phyloP scores from a whole-genome alignment of 2,888 invertebrate genomes.

The Neocrepidodera transversa region DNA sequence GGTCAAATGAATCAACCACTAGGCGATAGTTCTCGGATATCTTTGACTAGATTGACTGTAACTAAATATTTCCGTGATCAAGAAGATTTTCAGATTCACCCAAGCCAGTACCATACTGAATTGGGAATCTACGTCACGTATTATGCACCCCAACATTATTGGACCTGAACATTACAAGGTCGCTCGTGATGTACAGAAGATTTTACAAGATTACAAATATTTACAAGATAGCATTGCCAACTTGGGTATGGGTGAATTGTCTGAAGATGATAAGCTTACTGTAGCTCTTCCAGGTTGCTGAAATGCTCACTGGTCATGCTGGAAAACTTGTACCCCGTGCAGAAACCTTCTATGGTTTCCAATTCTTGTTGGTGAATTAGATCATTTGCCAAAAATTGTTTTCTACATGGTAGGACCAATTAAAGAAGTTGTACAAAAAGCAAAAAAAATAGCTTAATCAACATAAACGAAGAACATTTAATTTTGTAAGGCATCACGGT shows the following conservation, averaged over 20 bases:
- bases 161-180: slow-evolving; percentile 87
- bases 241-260: slow-evolving; percentile 98
- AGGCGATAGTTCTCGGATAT: slow-evolving; percentile 90
- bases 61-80: slow-evolving; percentile 95
- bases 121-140: slow-evolving; percentile 90
- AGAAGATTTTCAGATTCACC: slow-evolving; percentile 79
- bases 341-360: slow-evolving; percentile 88
- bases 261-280: slow-evolving; percentile 97
- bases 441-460: slow-evolving; percentile 73
- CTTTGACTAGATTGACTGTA: slow-evolving; percentile 88
- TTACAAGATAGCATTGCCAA: slow-evolving; percentile 89
- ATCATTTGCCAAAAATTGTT: slow-evolving; percentile 96
- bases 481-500: slow-evolving; percentile 3
- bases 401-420: slow-evolving; percentile 99
- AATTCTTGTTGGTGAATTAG: slow-evolving; percentile 91
- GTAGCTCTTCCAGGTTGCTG: slow-evolving; percentile 95
- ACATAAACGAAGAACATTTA: slow-evolving; percentile 36
- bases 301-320: slow-evolving; percentile 96
- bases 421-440: slow-evolving; percentile 89
- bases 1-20: slow-evolving; percentile 98
- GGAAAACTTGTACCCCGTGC: slow-evolving; percentile 93
- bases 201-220: slow-evolving; percentile 75
- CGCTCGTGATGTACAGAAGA: slow-evolving; percentile 92
- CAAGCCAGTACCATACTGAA: slow-evolving; percentile 91
- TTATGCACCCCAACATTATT: slow-evolving; percentile 93